phyloP scores from a whole-genome alignment of 2,113 vertebrate species.

The Melanostigma gelatinosum region DNA sequence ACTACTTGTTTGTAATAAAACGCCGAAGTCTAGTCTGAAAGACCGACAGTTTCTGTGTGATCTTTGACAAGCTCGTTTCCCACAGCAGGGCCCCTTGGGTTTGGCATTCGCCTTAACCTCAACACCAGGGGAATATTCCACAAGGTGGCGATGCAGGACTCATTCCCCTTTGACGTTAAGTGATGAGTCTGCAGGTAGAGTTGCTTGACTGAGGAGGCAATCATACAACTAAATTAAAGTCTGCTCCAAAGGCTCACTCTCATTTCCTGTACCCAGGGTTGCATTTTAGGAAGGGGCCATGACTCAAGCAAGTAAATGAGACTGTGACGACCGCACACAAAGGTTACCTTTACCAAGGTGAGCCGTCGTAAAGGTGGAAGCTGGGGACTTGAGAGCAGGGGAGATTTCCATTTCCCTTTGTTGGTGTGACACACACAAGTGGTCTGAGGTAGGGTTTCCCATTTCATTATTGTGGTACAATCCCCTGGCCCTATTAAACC shows the following conservation, averaged over 20 bases:
- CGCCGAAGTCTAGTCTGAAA: conserved; percentile 50
- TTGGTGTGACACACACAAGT: conserved; percentile 57
- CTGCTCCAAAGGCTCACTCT: conserved; percentile 54
- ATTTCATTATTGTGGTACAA: conserved; percentile 54
- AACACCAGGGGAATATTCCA: conserved; percentile 66
- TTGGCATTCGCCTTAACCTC: conserved; percentile 53
- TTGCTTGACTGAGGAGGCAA: conserved; percentile 55
- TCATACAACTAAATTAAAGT: conserved; percentile 52
- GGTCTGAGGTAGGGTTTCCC: conserved; percentile 43
- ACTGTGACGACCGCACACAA: conserved; percentile 54
- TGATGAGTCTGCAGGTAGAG: conserved; percentile 75
- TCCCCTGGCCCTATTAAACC: conserved; percentile 13
- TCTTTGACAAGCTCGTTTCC: conserved; percentile 60
- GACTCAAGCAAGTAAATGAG: conserved; percentile 67
- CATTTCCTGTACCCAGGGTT: conserved; percentile 72
- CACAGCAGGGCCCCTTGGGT: conserved; percentile 56
- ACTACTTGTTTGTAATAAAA: conserved; percentile 78
- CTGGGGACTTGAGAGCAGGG: conserved; percentile 43
- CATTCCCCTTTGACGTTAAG: conserved; percentile 61
- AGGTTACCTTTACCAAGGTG: conserved; percentile 54
- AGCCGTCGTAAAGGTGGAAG: conserved; percentile 50
- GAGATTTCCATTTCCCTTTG: conserved; percentile 61
- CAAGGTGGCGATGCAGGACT: conserved; percentile 77
- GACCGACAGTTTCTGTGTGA: conserved; percentile 58
- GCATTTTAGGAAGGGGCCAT: conserved; percentile 46